Conservation (phyloP, 2,113 vertebrate genomes). For the Erythrocebus patas region DNA sequence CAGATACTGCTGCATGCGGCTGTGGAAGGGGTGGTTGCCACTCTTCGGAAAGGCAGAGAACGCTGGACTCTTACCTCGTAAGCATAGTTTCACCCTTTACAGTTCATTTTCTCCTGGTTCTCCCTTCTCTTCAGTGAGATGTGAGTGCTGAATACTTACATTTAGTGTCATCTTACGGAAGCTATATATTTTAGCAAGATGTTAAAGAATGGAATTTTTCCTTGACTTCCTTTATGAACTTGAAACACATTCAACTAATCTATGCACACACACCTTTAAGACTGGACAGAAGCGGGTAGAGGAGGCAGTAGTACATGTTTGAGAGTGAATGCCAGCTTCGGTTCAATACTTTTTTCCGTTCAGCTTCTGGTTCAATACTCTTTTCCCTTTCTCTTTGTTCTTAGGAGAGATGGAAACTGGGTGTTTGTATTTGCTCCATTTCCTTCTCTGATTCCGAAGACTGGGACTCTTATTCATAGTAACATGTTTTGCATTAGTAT, state of each 20-base stretch:
- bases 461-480: not conserved
- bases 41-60: not conserved
- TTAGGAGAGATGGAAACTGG: not conserved
- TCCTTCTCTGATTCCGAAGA: constrained; percentile 10
- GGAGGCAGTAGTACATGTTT: not conserved
- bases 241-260: not conserved
- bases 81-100: not conserved
- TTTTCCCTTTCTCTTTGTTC: not conserved
- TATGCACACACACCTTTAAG: not conserved
- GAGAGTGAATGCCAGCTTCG: not conserved
- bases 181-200: not conserved
- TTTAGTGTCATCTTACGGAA: not conserved
- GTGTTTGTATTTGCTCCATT: not conserved
- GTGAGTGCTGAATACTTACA: not conserved
- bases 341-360: not conserved
- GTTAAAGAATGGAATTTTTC: not conserved
- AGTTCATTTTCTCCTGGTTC: not conserved
- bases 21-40: not conserved
- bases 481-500: not conserved
- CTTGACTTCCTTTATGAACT: constrained; percentile 16
- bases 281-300: not conserved
- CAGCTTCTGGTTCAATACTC: not conserved
- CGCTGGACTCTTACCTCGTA: not conserved
- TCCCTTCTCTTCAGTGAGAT: not conserved
- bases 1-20: not conserved